Conservation (phyloP, 2,888 invertebrate species). For the Cephus sareptanus region DNA sequence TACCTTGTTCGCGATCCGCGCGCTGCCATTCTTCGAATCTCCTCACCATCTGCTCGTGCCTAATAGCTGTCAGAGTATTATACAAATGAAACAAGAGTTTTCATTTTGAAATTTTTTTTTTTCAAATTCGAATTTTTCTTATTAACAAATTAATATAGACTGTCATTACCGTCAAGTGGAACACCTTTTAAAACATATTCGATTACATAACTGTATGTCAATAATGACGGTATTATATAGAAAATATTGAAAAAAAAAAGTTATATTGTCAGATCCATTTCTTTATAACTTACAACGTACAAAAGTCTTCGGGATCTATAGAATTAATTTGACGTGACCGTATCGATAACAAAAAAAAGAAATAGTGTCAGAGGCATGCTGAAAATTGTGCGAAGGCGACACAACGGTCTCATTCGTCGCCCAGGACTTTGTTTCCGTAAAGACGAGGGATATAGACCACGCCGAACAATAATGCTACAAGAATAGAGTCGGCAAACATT, state of each 20-base stretch:
- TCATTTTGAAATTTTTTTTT: background rate
- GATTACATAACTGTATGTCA: background rate
- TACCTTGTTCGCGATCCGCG: background rate
- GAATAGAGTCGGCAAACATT: constrained; percentile 62
- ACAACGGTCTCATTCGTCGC: background rate
- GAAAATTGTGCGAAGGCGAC: background rate
- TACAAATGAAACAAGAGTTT: background rate
- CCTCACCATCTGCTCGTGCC: background rate
- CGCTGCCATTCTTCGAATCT: background rate
- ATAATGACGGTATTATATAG: too few relatives aligned
- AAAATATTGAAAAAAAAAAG: too few relatives aligned
- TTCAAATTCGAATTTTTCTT: background rate
- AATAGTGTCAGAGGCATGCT: background rate
- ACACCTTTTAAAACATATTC: background rate
- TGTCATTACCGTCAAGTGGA: background rate
- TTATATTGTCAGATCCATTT: background rate
- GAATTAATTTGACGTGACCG: background rate
- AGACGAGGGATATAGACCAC: background rate
- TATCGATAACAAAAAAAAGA: background rate
- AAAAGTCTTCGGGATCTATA: background rate
- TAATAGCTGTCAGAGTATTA: background rate
- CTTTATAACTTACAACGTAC: background rate
- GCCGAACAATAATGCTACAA: constrained; percentile 13
- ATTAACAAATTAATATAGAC: background rate
- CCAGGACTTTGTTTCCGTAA: background rate